These are phyloP conservation scores for Villa cingulata DNA, from an alignment of 2,888 invertebrate species.

Conservation along the genomic window DNA sequence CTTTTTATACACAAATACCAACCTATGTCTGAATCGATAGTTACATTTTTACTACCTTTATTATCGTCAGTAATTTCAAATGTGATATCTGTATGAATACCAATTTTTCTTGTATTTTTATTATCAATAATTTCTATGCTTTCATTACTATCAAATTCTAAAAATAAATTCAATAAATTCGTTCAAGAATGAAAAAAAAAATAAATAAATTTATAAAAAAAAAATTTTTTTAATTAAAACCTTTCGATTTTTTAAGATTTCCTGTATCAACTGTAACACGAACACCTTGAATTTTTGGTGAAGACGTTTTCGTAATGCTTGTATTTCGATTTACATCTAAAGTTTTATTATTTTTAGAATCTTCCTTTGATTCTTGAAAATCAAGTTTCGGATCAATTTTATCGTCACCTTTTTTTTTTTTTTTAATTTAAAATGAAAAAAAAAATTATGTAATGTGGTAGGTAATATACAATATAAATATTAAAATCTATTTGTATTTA, in stretches of 20 bases:
- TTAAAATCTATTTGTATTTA: too few species aligned
- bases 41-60: constrained; percentile 24
- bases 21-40: constrained; percentile 7
- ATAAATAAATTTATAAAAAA: neutral
- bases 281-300: constrained; percentile 36
- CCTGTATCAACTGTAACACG: constrained; percentile 36
- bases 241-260: constrained; percentile 30
- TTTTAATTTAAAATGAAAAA: too few species aligned
- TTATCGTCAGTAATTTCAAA: constrained; percentile 33
- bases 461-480: too few species aligned
- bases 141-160: constrained; percentile 29
- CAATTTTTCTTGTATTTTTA: constrained; percentile 33
- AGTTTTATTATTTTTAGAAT: constrained; percentile 17
- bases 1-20: too few species aligned
- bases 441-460: too few species aligned
- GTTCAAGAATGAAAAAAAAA: constrained; percentile 2
- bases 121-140: constrained; percentile 33
- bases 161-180: constrained; percentile 4
- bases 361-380: constrained; percentile 25
- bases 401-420: constrained; percentile 27
- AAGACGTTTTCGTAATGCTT: constrained; percentile 10
- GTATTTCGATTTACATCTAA: constrained; percentile 13
- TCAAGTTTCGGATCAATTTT: constrained; percentile 33
- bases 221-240: constrained; percentile 18
- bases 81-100: constrained; percentile 36